Evolutionary conservation across 2,797 vertebrate genomes (phyloP), one percentile per base, ranked within the genome.

Genomic region (Silurus lanzhouensis): DNA sequence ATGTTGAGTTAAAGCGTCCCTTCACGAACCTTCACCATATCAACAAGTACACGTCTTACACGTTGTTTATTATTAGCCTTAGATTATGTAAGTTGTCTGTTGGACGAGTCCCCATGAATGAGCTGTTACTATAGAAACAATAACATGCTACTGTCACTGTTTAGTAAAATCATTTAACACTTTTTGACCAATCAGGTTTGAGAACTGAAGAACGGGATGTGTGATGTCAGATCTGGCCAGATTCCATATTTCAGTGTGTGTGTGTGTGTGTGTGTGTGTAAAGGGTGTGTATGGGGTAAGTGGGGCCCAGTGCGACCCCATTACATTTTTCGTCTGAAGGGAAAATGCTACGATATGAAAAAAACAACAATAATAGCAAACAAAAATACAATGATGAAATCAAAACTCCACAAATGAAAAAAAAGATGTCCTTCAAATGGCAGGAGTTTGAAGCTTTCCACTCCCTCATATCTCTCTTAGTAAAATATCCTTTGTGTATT

Each of bases 401-500:
- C 12, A 61, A 89, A 86, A 44, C 6, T 31, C 0, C 15, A 84
- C 68, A 81, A 78, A 88, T 76, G 15, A 77, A 17, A 83, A 90
- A 71, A 89, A 90, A 91, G 83, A 90, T 93, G 81, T 91, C 90
- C 92, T 94, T 86, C 92, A 92, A 93, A 89, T 94, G 91, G 93
- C 93, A 92, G 91, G 85, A 93, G 91, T 92, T 92, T 89, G 89
- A 88, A 92, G 86, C 91, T 90, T 70, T 90, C 83, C 46, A 68
- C 38, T 25, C 44, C 17, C 58, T 89, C 88, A 58, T 80, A 83
- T 88, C 84, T 88, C 88, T 93, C 91, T 93, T 93, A 93, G 91
- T 94, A 95, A 95, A 95, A 95, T 95, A 93, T 93, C 91, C 88
- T 82, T 71, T 63, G 88, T 60, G 89, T 89, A 82, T 84, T 66